Evolutionary conservation across 2,113 vertebrate species (phyloP).

Genomic region (Zapornia atra): DNA sequence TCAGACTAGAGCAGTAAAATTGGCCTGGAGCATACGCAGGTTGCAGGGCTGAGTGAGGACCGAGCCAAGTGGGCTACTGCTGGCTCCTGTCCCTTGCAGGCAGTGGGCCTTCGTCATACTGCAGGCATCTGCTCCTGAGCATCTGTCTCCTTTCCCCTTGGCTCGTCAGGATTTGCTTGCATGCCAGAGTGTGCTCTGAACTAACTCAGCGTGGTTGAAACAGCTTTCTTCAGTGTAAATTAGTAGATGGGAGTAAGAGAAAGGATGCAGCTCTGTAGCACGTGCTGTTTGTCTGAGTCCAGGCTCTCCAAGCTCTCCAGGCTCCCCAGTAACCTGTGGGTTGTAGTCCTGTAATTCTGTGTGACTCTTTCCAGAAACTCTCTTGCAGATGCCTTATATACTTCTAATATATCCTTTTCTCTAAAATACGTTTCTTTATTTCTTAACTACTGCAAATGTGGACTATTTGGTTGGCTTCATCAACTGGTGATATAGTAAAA

Average conservation of each 20-base stretch:
- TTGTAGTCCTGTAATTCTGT: background rate
- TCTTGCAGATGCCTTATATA: background rate
- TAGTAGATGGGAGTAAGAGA: background rate
- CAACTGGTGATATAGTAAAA: background rate
- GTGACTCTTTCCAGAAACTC: background rate
- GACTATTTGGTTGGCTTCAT: background rate
- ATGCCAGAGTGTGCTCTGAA: background rate
- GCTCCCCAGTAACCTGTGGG: background rate
- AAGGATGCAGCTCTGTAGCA: background rate
- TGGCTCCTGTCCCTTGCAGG: background rate
- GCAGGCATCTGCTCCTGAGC: background rate
- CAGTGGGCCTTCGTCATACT: background rate
- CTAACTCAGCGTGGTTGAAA: background rate
- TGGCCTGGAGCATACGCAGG: background rate
- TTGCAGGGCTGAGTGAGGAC: fast-evolving
- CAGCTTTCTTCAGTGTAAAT: background rate
- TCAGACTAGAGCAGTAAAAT: background rate
- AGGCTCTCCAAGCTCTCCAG: background rate
- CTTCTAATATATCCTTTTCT: background rate
- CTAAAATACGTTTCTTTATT: background rate
- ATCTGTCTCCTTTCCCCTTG: background rate
- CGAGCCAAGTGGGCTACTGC: background rate
- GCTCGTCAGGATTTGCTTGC: background rate
- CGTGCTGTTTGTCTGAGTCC: fast-evolving
- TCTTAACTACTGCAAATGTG: background rate